Evolutionary conservation across 2,113 vertebrate species (phyloP).

Genomic region (Clinocottus analis): DNA sequence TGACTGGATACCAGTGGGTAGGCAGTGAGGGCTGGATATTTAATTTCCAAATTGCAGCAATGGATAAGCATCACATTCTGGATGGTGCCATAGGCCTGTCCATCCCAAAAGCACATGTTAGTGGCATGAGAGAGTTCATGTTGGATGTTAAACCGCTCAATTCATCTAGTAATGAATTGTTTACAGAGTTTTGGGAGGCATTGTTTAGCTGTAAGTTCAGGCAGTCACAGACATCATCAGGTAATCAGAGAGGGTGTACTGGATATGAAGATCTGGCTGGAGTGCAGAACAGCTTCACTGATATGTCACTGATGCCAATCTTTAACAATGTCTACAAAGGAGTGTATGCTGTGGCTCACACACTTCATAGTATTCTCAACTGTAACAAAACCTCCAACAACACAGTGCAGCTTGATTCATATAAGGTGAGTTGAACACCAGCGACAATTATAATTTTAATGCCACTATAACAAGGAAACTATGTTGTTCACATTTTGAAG

Average conservation of each 20-base stretch:
- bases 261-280: slow-evolving; percentile 72
- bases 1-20: slow-evolving; percentile 82
- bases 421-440: slow-evolving; percentile 51
- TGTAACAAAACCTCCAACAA: slow-evolving; percentile 71
- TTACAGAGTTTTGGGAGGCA: slow-evolving; percentile 76
- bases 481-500: background rate
- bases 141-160: slow-evolving; percentile 68
- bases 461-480: background rate
- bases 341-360: slow-evolving; percentile 79
- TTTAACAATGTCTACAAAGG: slow-evolving; percentile 82
- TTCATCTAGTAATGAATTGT: slow-evolving; percentile 64
- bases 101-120: slow-evolving; percentile 73
- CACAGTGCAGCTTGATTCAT: slow-evolving; percentile 58
- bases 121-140: slow-evolving; percentile 78
- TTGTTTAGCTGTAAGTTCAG: slow-evolving; percentile 73
- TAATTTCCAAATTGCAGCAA: slow-evolving; percentile 68
- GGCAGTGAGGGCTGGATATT: slow-evolving; percentile 81
- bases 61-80: slow-evolving; percentile 69
- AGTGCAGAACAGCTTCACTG: slow-evolving; percentile 76
- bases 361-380: slow-evolving; percentile 68
- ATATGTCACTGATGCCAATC: slow-evolving; percentile 81
- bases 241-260: slow-evolving; percentile 57
- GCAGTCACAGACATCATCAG: background rate
- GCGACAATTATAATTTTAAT: background rate
- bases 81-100: slow-evolving; percentile 80